Conservation (phyloP, 2,113 vertebrate species). For the Oxygymnocypris stewartii region DNA sequence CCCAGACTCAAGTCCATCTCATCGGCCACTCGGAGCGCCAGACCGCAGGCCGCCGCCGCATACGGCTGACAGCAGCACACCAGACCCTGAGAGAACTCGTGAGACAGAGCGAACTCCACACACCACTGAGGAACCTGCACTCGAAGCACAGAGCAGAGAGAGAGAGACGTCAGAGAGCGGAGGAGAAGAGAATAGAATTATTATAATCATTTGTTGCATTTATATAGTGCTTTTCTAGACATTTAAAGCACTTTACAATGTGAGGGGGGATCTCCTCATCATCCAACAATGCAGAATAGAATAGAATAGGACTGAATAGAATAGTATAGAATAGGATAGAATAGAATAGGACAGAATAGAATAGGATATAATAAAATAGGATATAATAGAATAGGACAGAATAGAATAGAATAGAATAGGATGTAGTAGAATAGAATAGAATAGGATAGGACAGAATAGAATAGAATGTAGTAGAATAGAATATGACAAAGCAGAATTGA, state of each 20-base stretch:
- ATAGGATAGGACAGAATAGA: too few species aligned
- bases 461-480: too few species aligned
- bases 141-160: not conserved
- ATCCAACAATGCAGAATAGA: too few species aligned
- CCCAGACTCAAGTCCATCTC: conserved; percentile 98
- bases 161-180: not conserved
- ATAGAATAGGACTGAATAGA: not conserved
- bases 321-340: too few species aligned
- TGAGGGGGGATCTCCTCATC: too few species aligned
- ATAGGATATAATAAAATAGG: too few species aligned
- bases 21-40: conserved; percentile 88
- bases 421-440: fast-evolving
- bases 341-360: too few species aligned
- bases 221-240: too few species aligned
- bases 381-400: too few species aligned
- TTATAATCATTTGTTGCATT: too few species aligned
- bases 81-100: conserved; percentile 81
- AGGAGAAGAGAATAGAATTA: not conserved
- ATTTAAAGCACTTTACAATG: too few species aligned
- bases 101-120: conserved; percentile 86
- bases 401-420: not conserved
- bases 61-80: conserved; percentile 90
- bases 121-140: conserved; percentile 95
- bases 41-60: conserved; percentile 83
- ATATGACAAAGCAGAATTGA: too few species aligned